These are phyloP conservation scores for Pentamera pediparva DNA, from an alignment of 53 echinoderm and acorn worm species.

Conservation along the genomic window DNA sequence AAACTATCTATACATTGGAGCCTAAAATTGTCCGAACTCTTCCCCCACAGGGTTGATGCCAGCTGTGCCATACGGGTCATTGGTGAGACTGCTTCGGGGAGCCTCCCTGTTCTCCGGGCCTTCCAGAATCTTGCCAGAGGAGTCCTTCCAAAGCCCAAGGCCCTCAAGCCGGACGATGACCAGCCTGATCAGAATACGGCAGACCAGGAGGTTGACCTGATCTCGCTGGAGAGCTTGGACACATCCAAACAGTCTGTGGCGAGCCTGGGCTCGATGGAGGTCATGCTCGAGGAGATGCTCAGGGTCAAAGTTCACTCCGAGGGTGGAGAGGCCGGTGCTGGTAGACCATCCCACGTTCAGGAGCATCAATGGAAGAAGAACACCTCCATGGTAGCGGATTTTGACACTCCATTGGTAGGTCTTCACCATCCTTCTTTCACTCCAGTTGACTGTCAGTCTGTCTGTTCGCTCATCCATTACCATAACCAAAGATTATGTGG, in stretches of 20 bases:
- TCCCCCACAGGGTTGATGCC: conserved; percentile 70
- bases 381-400: no score
- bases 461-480: no score
- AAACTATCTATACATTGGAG: neutral
- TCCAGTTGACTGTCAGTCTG: no score
- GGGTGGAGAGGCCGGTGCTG: neutral
- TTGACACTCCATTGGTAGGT: no score
- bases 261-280: conserved; percentile 43
- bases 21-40: neutral
- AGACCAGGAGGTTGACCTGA: conserved; percentile 5
- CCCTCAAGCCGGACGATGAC: conserved; percentile 6
- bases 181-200: neutral
- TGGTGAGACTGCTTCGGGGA: conserved; percentile 74
- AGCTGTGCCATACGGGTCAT: conserved; percentile 76
- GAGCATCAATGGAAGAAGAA: no score
- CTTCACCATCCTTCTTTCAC: no score
- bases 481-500: no score
- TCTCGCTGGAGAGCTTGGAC: conserved; percentile 8
- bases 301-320: neutral
- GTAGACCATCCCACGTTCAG: no score
- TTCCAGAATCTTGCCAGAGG: conserved; percentile 95
- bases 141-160: conserved; percentile 46
- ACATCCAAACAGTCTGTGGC: neutral
- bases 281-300: conserved; percentile 49
- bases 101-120: conserved; percentile 66